A percentile compares a stretch with the other conserved stretches of the same genome.
Evolutionary conservation across 92 coral and sea anemone species (phyloP).

Genomic region (Scolanthus callimorphus): DNA sequence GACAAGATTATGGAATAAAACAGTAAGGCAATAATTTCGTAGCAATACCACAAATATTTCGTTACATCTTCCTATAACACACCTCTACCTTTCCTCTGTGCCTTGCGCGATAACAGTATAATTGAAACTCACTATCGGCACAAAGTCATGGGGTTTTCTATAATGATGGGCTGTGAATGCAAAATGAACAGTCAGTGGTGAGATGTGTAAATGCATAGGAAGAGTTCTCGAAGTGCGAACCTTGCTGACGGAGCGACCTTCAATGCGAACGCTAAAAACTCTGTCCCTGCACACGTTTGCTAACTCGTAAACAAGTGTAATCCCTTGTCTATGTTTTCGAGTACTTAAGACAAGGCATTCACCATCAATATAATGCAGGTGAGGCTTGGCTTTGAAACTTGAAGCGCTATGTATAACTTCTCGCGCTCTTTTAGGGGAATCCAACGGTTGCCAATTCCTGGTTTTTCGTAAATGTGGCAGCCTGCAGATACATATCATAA

Average conservation of each 20-base stretch:
- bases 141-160: conserved; percentile 54
- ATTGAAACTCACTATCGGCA: too few relatives aligned
- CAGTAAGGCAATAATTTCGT: too few relatives aligned
- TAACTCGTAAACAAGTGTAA: conserved; percentile 43
- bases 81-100: too few relatives aligned
- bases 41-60: too few relatives aligned
- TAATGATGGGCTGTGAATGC: conserved; percentile 46
- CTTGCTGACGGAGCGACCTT: conserved; percentile 42
- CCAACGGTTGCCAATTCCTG: conserved; percentile 41
- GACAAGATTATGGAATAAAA: too few relatives aligned
- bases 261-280: conserved; percentile 35
- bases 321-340: conserved; percentile 48
- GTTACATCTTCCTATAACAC: too few relatives aligned
- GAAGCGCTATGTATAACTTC: conserved; percentile 46
- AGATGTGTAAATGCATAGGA: conserved; percentile 32
- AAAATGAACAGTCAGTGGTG: conserved; percentile 58
- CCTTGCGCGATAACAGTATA: too few relatives aligned
- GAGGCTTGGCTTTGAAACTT: conserved; percentile 58
- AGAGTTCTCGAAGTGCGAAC: conserved; percentile 34
- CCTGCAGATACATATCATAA: conserved; percentile 65
- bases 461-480: conserved; percentile 23
- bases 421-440: conserved; percentile 34
- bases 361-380: conserved; percentile 52
- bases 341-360: conserved; percentile 61
- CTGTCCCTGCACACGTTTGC: conserved; percentile 49